phyloP scores from a whole-genome alignment of 2,888 invertebrate genomes.

The Hirtodrosophila histrioides region DNA sequence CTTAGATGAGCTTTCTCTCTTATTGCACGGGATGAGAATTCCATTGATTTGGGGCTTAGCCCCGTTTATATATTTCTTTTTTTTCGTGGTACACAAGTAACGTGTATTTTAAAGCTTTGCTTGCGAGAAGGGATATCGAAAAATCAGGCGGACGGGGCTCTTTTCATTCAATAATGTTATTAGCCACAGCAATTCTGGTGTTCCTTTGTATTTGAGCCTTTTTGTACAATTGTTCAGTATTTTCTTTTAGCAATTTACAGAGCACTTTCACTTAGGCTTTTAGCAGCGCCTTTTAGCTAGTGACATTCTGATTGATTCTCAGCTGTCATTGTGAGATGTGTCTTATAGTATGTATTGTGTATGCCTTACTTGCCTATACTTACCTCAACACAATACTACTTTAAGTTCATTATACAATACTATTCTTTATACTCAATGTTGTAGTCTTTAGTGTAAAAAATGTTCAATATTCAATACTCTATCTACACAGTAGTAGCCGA shows the following conservation, averaged over 20 bases:
- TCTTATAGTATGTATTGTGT: too few species aligned
- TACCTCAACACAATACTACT: too few species aligned
- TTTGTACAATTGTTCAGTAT: slow-evolving; percentile 24
- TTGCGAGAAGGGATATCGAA: slow-evolving; percentile 6
- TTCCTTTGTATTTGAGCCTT: slow-evolving; percentile 42
- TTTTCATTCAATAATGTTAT: slow-evolving; percentile 49
- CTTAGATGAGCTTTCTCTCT: slow-evolving; percentile 14
- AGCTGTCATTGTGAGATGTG: neutral
- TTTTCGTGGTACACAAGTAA: slow-evolving; percentile 18
- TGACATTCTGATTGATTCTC: slow-evolving; percentile 44
- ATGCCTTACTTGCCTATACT: too few species aligned
- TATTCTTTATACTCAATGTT: too few species aligned
- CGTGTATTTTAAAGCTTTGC: slow-evolving; percentile 43
- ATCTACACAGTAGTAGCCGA: too few species aligned
- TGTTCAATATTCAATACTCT: too few species aligned
- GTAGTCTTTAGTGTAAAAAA: too few species aligned
- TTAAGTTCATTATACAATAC: too few species aligned
- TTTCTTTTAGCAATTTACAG: slow-evolving; percentile 21
- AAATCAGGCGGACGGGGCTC: neutral
- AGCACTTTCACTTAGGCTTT: slow-evolving; percentile 23
- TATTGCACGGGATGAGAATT: slow-evolving; percentile 16
- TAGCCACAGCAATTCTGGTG: slow-evolving; percentile 50
- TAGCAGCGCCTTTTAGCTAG: slow-evolving; percentile 22
- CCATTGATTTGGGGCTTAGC: slow-evolving; percentile 30
- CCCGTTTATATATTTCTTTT: slow-evolving; percentile 1